Evolutionary conservation across 2,888 invertebrate genomes (phyloP), one percentile per base, ranked within the genome.

Genomic region (Lypha dubia): DNA sequence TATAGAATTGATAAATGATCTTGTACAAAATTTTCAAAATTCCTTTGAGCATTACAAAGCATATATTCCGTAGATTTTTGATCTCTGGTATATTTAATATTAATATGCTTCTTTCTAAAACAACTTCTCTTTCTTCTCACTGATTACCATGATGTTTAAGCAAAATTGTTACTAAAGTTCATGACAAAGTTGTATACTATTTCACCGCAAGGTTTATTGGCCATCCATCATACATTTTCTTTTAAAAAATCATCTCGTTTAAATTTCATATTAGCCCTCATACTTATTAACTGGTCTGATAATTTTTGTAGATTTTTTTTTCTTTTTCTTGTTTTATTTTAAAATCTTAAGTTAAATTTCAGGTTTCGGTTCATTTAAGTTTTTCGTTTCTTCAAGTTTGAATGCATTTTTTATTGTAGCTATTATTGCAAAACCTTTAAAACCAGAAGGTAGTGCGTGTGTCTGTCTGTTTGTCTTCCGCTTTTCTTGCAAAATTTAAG

Each of bases 401-500:
- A 56, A 20, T n/a, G 24, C 46, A 56, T 24, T 20, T 62, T 74
- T 35, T 28, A 41, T n/a, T n/a, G 62, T 62, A 41, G 15, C 28
- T 46, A 38, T 67, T 67, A 15, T 38, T 65, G 46, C 46, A 32
- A 68, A 75, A 67, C 44, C 74, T 51, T 75, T 60, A 20, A 51
- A 38, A 71, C 15, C 46, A 63, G 41, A 51, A 75, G 13, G 13
- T n/a, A n/a, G n/a, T n/a, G n/a, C n/a, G n/a, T n/a, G n/a, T n/a
- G n/a, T n/a, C n/a, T n/a, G n/a, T n/a, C n/a, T n/a, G 75, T 20
- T 53, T 22, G 62, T 56, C 79, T 80, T 79, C 79, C 73, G 73
- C 79, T 67, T 73, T 60, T 79, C 20, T 73, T 73, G 28, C 32
- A 53, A 22, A 24, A 38, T 49, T 49, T 9, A 35, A 35, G 8